phyloP scores from a whole-genome alignment of 2,113 vertebrate genomes.

The Cardinalis cardinalis region DNA sequence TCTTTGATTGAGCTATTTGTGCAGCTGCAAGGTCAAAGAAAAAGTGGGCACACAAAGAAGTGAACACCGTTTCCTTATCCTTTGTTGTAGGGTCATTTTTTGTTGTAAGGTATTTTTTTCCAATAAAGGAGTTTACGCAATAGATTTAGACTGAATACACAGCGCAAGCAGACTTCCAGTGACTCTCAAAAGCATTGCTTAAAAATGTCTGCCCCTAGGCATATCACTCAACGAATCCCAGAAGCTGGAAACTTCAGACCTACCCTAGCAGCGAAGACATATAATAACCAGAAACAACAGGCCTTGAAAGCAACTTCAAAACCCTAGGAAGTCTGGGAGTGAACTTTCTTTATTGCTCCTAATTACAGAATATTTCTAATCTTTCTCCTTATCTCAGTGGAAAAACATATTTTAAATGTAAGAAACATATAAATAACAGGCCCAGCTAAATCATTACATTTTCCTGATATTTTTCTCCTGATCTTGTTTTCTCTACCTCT shows the following conservation, averaged over 20 bases:
- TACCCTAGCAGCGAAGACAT: not conserved
- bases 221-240: not conserved
- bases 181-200: not conserved
- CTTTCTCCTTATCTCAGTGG: not conserved
- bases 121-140: not conserved
- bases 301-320: conserved; percentile 10
- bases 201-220: conserved; percentile 11
- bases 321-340: not conserved
- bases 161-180: not conserved
- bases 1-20: not conserved
- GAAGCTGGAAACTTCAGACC: conserved; percentile 11
- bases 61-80: not conserved
- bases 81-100: not conserved
- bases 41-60: not conserved
- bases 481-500: not conserved
- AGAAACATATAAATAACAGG: not conserved
- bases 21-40: not conserved
- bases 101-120: not conserved
- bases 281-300: not conserved
- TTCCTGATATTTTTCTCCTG: not conserved
- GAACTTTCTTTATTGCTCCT: not conserved
- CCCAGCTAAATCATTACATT: not conserved
- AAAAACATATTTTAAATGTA: not conserved
- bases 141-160: not conserved
- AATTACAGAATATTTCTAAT: not conserved